Base-by-base conservation (phyloP, 2,888 invertebrate genomes). In the Stegana nigrithorax region DNA sequence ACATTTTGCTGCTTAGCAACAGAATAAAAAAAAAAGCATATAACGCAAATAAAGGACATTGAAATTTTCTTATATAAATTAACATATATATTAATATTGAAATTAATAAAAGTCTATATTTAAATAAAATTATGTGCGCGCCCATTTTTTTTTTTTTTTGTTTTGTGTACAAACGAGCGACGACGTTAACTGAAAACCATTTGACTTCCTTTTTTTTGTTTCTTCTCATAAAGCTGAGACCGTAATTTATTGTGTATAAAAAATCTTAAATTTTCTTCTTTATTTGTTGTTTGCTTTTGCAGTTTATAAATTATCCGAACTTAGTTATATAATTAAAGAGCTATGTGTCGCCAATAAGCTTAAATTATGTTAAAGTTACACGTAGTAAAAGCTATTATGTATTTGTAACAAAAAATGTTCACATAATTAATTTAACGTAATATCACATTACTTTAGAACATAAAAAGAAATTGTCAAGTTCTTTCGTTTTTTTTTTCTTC, bases 361-460 rank as follows among this genome's bases (percentile, higher is more conserved):
- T 50, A 50, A n/a, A 50, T 4, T 39, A 39, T 2, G 39, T 17
- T 39, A n/a, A 39, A 36, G 4, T 4, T 5, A n/a, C n/a, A n/a
- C n/a, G n/a, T n/a, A 50, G 2, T 50, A 23, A 50, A 26, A 6
- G 26, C 39, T 27, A 50, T 42, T 61, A 32, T 26, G 58, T 51
- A 65, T 21, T 56, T 50, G 19, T 57, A 60, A 67, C 53, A 60
- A 59, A 67, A 36, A 27, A 14, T 14, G 39, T 27, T 12, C 62
- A 66, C 14, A 39, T 50, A 55, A 55, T 55, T 55, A 75, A 72
- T 79, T 79, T 79, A 79, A 72, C 66, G 73, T 75, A 79, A 75
- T 75, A 75, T 75, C 75, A 75, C 75, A 75, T 78, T 73, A 75
- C 75, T 73, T 79, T 32, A 36, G 21, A 55, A 55, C 19, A 23